Conservation (phyloP, 2,113 vertebrate species). For the Strigops habroptila region DNA sequence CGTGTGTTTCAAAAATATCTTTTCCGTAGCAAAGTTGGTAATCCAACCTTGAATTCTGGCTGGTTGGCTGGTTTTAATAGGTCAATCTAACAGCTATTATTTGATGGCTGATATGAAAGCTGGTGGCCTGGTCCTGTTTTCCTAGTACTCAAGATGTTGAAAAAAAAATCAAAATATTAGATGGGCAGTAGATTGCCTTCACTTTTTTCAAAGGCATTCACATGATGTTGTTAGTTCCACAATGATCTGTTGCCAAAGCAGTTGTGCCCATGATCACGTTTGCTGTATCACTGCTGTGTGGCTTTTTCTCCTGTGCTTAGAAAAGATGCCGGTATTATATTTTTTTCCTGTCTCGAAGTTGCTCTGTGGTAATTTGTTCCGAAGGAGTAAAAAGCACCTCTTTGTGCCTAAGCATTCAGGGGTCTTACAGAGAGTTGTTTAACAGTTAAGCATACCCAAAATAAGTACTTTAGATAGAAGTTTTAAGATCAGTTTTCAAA, state of each 20-base stretch:
- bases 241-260: not conserved
- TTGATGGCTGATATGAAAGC: not conserved
- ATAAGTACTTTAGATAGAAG: not conserved
- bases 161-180: not conserved
- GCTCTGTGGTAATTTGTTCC: not conserved
- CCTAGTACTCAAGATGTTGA: not conserved
- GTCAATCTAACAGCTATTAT: not conserved
- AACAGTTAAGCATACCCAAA: not conserved
- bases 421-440: not conserved
- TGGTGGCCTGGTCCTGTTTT: not conserved
- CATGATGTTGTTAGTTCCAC: not conserved
- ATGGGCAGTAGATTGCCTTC: not conserved
- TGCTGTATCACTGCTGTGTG: not conserved
- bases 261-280: not conserved
- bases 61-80: not conserved
- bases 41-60: not conserved
- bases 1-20: not conserved
- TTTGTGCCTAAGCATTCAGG: not conserved
- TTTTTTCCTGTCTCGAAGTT: not conserved
- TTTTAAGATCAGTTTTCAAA: not conserved
- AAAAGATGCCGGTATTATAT: not conserved
- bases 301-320: not conserved
- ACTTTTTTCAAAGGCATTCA: not conserved
- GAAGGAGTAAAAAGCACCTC: not conserved
- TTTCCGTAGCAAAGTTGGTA: not conserved